Percentiles rank a stretch among this genome's conserved stretches.
Conservation (phyloP, 2,797 vertebrate species). For the Varecia variegata region DNA sequence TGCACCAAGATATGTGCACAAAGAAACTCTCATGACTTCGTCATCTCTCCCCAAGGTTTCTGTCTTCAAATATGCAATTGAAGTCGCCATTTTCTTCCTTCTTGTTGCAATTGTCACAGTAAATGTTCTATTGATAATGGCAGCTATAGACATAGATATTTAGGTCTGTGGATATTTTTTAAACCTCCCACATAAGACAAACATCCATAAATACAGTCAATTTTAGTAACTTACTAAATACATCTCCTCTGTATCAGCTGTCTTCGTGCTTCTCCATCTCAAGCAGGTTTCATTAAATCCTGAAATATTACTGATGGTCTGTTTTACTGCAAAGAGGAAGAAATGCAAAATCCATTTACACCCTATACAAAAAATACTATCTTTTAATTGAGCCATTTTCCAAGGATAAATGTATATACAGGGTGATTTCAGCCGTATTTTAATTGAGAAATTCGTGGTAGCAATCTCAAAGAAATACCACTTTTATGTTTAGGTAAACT, state of each 20-base stretch:
- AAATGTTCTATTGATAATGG: background rate
- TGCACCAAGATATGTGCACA: background rate
- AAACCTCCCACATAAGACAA: slow-evolving; percentile 14
- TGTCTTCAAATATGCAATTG: background rate
- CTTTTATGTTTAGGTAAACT: background rate
- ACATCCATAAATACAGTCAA: background rate
- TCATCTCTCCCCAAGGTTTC: background rate
- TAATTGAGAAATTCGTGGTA: background rate
- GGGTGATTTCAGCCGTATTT: background rate
- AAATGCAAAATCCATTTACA: slow-evolving; percentile 14
- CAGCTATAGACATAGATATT: background rate
- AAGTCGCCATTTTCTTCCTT: background rate
- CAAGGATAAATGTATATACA: background rate
- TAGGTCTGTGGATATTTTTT: background rate
- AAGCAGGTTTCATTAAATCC: slow-evolving; percentile 86
- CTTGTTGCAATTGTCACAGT: background rate
- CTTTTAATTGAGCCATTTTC: background rate
- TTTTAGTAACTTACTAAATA: slow-evolving; percentile 83
- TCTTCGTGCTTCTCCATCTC: slow-evolving; percentile 80
- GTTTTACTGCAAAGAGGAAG: slow-evolving; percentile 78
- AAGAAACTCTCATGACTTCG: background rate
- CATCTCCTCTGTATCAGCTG: slow-evolving; percentile 54
- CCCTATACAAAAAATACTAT: background rate
- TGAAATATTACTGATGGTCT: slow-evolving; percentile 81
- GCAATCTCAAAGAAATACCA: background rate